phyloP scores from a whole-genome alignment of 2,113 vertebrate genomes.

The Triplophysa rosa region DNA sequence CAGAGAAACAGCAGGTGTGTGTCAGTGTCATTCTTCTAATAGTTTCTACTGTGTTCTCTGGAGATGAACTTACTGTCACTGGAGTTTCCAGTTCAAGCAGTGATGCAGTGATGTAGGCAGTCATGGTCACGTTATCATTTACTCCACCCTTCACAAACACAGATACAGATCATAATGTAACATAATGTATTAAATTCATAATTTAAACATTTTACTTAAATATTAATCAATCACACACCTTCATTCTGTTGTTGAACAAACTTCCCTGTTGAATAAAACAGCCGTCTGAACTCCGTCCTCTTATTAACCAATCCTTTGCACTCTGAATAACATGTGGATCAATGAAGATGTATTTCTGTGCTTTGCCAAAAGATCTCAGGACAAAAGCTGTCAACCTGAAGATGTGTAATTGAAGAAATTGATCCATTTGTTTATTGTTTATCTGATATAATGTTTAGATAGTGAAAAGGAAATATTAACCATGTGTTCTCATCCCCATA shows the following conservation, averaged over 20 bases:
- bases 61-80: slow-evolving; percentile 57
- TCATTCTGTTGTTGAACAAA: slow-evolving; percentile 78
- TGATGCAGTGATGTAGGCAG: slow-evolving; percentile 73
- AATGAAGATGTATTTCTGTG: slow-evolving; percentile 69
- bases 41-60: neutral
- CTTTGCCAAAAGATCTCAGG: slow-evolving; percentile 72
- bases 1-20: neutral
- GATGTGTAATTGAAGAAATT: neutral
- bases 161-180: too few species aligned
- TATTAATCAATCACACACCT: slow-evolving; percentile 62
- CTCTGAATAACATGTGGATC: slow-evolving; percentile 55
- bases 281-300: slow-evolving; percentile 70
- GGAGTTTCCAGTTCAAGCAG: slow-evolving; percentile 72
- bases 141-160: slow-evolving; percentile 73
- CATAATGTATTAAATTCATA: too few species aligned
- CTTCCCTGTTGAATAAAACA: slow-evolving; percentile 75
- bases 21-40: neutral
- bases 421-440: too few species aligned
- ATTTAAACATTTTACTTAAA: too few species aligned
- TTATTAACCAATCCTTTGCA: slow-evolving; percentile 69
- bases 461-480: slow-evolving; percentile 66
- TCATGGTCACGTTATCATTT: slow-evolving; percentile 77
- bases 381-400: slow-evolving; percentile 83
- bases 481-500: slow-evolving; percentile 80
- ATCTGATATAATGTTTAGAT: neutral